Evolutionary conservation across 2,113 vertebrate species (phyloP), one percentile per base, ranked within the genome.

Genomic region (Pipra filicauda): DNA sequence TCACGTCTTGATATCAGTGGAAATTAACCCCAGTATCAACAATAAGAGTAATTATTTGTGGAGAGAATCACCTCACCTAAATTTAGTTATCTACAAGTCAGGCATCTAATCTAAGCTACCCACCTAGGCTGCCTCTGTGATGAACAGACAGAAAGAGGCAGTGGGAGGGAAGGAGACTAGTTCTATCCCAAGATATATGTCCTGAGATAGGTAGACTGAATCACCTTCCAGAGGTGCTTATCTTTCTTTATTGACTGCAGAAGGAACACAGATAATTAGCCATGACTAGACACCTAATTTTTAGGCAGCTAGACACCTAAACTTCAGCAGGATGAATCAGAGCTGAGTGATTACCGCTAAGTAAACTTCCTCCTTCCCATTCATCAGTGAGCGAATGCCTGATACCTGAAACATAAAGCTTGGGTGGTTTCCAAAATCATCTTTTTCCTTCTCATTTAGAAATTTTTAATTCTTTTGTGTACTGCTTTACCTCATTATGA

Each of bases 251-350:
- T 64, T 86, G 91, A 93, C 55, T 92, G 28, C 43, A 92, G 61
- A 94, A 77, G 39, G 55, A 92, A 59, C 17, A 59, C 2, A 87
- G 79, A 74, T 84, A 96, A 95, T 95, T 95, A 97, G 76, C 79
- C 69, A 80, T 74, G 88, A 95, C 69, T 86, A 95, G 76, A 89
- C 86, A 95, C 26, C 52, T 84, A 84, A 92, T 78, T 95, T 96
- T 93, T 91, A 89, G 83, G 74, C 84, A 81, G 51, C 79, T 64
- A 67, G 86, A 51, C 88, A 89, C 65, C 16, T 78, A 75, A 97
- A 91, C 35, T 66, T 74, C 12, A 86, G 35, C 55, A 67, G 77
- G 83, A 91, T 88, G 83, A 95, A 88, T 95, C 72, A 92, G 51
- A 97, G 52, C 6, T 0, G 0, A 71, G 43, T 67, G 69, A 92